Percentiles rank a stretch among this genome's conserved stretches.
Evolutionary conservation across 2,113 vertebrate genomes (phyloP).

Genomic region (Mixornis gularis): DNA sequence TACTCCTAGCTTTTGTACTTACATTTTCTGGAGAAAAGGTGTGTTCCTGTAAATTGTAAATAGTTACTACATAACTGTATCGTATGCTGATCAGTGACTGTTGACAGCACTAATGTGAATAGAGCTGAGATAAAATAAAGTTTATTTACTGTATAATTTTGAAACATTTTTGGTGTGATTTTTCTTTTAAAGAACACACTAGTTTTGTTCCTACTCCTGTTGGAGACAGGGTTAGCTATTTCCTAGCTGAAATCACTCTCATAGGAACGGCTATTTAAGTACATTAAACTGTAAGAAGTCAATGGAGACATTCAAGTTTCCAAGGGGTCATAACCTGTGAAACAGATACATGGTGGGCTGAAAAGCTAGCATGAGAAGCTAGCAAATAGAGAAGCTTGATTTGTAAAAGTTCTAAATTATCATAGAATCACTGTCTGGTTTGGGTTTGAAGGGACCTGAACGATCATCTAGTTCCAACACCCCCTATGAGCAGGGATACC

Average conservation of each 20-base stretch:
- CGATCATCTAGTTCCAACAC: neutral
- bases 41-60: constrained; percentile 90
- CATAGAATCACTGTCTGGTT: neutral
- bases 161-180: constrained; percentile 12
- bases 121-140: constrained; percentile 82
- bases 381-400: neutral
- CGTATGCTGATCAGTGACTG: constrained; percentile 77
- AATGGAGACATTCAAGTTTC: neutral
- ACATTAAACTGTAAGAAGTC: neutral
- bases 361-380: neutral
- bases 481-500: neutral
- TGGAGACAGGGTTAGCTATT: neutral
- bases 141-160: constrained; percentile 85
- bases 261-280: neutral
- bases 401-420: neutral
- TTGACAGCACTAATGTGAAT: constrained; percentile 81
- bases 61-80: constrained; percentile 77
- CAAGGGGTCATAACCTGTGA: neutral
- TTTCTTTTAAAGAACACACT: neutral
- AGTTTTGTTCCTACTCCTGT: neutral
- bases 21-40: constrained; percentile 81
- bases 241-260: neutral
- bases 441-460: neutral
- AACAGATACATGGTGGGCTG: neutral
- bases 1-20: constrained; percentile 85